Conservation (phyloP, 2,113 vertebrate genomes). For the Proteles cristata region DNA sequence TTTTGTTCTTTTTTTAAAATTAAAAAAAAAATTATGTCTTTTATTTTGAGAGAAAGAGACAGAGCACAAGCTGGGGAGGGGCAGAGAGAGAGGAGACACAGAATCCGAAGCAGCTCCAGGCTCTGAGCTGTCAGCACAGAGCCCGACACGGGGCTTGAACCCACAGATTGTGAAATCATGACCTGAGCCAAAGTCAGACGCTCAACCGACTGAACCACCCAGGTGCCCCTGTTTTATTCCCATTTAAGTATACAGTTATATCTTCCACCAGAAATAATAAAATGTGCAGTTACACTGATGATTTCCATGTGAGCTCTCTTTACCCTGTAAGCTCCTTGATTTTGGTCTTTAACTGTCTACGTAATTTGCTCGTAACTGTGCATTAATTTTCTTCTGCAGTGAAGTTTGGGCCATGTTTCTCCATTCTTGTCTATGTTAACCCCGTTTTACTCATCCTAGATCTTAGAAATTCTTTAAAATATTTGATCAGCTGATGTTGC, state of each 20-base stretch:
- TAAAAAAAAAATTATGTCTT: too few relatives aligned
- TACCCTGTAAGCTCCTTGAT: background rate
- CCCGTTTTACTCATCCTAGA: background rate
- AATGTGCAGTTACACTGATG: background rate
- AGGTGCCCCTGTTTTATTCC: background rate
- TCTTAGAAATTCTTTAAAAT: constrained; percentile 25
- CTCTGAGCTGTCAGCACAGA: too few relatives aligned
- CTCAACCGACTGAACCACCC: too few relatives aligned
- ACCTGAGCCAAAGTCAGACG: too few relatives aligned
- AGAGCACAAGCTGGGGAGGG: too few relatives aligned
- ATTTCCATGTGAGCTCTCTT: background rate
- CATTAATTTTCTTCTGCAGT: background rate
- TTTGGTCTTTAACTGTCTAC: background rate
- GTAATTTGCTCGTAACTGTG: background rate
- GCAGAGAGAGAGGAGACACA: too few relatives aligned
- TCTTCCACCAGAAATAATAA: background rate
- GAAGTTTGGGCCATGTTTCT: background rate
- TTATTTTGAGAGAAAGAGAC: too few relatives aligned
- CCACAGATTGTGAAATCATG: too few relatives aligned
- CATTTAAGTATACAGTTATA: background rate
- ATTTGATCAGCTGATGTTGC: background rate
- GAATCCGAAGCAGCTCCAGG: too few relatives aligned
- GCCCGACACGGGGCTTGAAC: too few relatives aligned
- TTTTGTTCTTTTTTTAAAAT: too few relatives aligned
- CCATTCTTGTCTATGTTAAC: background rate